These are phyloP conservation scores for Enteromius fasciolatus DNA, from an alignment of 2,797 vertebrate species.

Conservation along the genomic window DNA sequence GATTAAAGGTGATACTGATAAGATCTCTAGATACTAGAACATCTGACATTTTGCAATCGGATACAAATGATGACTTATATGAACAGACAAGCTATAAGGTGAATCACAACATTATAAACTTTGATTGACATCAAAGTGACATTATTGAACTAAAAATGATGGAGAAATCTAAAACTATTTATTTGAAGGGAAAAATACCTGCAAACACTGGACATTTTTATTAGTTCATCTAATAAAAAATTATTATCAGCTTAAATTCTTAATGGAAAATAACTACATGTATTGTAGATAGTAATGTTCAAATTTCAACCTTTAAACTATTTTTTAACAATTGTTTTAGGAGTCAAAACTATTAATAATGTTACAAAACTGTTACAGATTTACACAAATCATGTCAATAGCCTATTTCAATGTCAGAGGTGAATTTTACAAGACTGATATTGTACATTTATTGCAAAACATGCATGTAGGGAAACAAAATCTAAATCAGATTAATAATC, in stretches of 20 bases:
- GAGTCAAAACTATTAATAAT: background rate
- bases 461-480: background rate
- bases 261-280: background rate
- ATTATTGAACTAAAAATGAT: background rate
- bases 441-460: background rate
- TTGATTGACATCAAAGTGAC: background rate
- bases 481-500: background rate
- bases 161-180: background rate
- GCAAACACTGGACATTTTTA: background rate
- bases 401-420: background rate
- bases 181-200: background rate
- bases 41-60: slow-evolving; percentile 17
- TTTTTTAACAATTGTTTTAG: background rate
- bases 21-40: slow-evolving; percentile 24
- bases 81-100: too few species aligned
- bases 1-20: slow-evolving; percentile 1
- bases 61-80: too few species aligned
- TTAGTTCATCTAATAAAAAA: background rate
- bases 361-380: background rate
- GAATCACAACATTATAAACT: background rate
- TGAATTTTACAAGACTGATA: background rate
- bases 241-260: background rate
- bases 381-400: background rate
- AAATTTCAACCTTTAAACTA: background rate
- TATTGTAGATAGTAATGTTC: background rate